These are phyloP conservation scores for Barnardius zonarius DNA, from an alignment of 2,113 vertebrate genomes.

Conservation along the genomic window DNA sequence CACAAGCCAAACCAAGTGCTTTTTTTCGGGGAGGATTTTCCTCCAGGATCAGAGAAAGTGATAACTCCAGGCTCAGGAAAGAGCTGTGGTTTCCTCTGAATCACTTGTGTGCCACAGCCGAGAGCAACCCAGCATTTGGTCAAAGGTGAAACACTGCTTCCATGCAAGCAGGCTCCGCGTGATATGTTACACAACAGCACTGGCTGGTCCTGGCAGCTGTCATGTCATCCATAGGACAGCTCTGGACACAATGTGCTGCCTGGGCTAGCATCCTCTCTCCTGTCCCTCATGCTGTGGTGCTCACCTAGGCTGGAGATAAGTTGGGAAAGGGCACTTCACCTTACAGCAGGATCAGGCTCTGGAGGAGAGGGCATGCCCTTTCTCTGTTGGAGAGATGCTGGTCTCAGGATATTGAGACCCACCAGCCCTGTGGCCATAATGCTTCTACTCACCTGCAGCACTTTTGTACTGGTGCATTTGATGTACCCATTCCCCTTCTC, in stretches of 20 bases:
- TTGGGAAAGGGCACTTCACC: neutral
- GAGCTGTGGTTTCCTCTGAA: neutral
- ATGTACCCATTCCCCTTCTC: neutral
- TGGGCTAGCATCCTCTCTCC: rapidly evolving
- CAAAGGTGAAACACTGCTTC: neutral
- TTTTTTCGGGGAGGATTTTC: neutral
- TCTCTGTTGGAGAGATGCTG: neutral
- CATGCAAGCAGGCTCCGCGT: rapidly evolving
- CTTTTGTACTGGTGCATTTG: neutral
- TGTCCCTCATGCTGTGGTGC: rapidly evolving
- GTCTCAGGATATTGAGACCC: neutral
- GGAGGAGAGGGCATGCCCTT: neutral
- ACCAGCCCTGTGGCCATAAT: neutral
- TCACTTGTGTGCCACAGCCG: neutral
- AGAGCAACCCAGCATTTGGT: neutral
- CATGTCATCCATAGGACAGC: neutral
- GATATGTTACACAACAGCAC: neutral
- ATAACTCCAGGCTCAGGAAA: neutral
- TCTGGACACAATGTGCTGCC: neutral
- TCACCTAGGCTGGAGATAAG: rapidly evolving
- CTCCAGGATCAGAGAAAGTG: neutral
- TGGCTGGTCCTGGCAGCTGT: neutral
- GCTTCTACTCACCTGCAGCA: neutral
- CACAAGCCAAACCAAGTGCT: neutral
- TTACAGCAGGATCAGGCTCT: neutral